Evolutionary conservation across 2,888 invertebrate genomes (phyloP).

Genomic region (Zootermopsis nevadensis): DNA sequence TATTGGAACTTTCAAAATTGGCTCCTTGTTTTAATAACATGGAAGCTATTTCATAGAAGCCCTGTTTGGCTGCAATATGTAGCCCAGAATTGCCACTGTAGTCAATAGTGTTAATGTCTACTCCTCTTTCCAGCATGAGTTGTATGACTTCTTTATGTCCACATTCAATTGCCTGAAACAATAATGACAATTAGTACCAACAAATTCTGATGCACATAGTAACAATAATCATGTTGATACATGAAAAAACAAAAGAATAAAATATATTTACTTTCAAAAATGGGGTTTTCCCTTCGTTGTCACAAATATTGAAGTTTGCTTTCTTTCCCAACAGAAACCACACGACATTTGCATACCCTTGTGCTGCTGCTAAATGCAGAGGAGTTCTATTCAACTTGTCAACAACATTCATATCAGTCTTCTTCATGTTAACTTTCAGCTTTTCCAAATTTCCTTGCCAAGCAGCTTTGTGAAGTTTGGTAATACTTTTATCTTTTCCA

Average conservation of each 20-base stretch:
- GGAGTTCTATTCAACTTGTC: slow-evolving; percentile 57
- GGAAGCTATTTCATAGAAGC: slow-evolving; percentile 58
- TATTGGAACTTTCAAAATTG: slow-evolving; percentile 57
- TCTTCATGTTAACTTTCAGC: slow-evolving; percentile 57
- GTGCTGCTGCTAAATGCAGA: slow-evolving; percentile 59
- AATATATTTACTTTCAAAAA: slow-evolving; percentile 57
- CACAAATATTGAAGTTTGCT: slow-evolving; percentile 57
- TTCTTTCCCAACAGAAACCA: slow-evolving; percentile 58
- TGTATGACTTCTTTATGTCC: slow-evolving; percentile 57
- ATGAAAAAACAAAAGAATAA: background rate
- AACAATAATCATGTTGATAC: background rate
- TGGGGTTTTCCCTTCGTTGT: slow-evolving; percentile 59
- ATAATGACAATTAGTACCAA: background rate
- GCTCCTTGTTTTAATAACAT: slow-evolving; percentile 58
- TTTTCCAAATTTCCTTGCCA: slow-evolving; percentile 59
- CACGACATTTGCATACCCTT: slow-evolving; percentile 58
- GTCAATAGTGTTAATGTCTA: slow-evolving; percentile 56
- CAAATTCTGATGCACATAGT: slow-evolving; percentile 1
- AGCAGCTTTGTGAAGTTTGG: slow-evolving; percentile 58
- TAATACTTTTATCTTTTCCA: slow-evolving; percentile 58
- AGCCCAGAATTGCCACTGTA: slow-evolving; percentile 57
- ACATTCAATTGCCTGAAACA: slow-evolving; percentile 58
- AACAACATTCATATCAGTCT: slow-evolving; percentile 57
- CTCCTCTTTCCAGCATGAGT: slow-evolving; percentile 57
- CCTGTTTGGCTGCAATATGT: slow-evolving; percentile 57